A percentile compares a stretch with the other conserved stretches of the same genome.
phyloP scores from a whole-genome alignment of 2,888 invertebrate species.

The Thysanoteuthis rhombus region DNA sequence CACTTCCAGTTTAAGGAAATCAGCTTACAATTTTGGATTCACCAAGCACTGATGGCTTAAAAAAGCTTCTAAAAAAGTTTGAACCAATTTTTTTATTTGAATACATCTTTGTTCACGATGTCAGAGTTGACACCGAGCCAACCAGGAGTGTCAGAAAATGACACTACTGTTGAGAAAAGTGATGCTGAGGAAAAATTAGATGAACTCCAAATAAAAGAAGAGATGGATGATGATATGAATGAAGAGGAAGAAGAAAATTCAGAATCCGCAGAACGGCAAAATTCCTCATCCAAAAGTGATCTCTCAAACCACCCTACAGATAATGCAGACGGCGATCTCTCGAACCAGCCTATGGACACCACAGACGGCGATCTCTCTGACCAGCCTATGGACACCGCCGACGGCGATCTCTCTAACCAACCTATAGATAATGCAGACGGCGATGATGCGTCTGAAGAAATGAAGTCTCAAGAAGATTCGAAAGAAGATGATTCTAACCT shows the following conservation, averaged over 20 bases:
- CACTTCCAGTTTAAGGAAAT: neutral
- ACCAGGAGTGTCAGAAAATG: neutral
- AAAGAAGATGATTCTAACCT: neutral
- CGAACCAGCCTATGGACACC: neutral
- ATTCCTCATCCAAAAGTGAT: neutral
- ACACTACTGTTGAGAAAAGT: slow-evolving; percentile 1
- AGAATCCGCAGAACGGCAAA: neutral
- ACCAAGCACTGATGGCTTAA: neutral
- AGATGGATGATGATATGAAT: neutral
- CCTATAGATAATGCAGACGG: neutral
- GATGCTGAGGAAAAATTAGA: neutral
- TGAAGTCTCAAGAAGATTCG: slow-evolving; percentile 12
- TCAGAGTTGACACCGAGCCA: neutral
- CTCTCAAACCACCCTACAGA: neutral
- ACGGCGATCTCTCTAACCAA: neutral
- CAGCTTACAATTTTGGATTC: neutral
- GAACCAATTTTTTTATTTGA: neutral
- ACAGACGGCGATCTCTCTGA: neutral
- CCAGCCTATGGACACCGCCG: neutral
- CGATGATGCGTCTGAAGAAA: slow-evolving; percentile 20
- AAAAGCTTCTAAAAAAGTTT: neutral
- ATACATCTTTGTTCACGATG: slow-evolving; percentile 15
- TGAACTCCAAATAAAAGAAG: neutral
- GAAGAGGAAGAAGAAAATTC: slow-evolving; percentile 17
- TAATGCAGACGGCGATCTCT: slow-evolving; percentile 12